Percentiles rank a stretch among this genome's conserved stretches.
phyloP scores from a whole-genome alignment of 2,888 invertebrate species.

The Erynnis tages region DNA sequence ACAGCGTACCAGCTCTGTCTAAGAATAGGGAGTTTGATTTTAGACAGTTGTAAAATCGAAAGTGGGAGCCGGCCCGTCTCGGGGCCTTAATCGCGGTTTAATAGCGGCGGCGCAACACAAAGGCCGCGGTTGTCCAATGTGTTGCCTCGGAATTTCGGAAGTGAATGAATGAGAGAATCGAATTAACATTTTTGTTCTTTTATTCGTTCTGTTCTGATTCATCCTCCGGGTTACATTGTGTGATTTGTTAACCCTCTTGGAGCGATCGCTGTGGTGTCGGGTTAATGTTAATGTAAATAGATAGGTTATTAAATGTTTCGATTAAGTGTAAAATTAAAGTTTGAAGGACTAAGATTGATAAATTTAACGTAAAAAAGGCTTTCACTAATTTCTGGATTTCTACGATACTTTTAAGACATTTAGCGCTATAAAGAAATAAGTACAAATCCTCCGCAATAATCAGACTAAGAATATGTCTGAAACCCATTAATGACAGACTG shows the following conservation, averaged over 20 bases:
- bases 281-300: too few relatives aligned
- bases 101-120: constrained; percentile 71
- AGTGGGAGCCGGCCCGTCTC: constrained; percentile 72
- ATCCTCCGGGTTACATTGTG: constrained; percentile 17
- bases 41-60: constrained; percentile 72
- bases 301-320: too few relatives aligned
- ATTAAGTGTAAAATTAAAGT: too few relatives aligned
- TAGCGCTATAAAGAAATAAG: too few relatives aligned
- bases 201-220: constrained; percentile 23
- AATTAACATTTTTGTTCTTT: constrained; percentile 26
- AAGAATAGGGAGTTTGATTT: constrained; percentile 44
- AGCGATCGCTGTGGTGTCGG: constrained; percentile 2
- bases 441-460: too few relatives aligned
- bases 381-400: too few relatives aligned
- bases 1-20: too few relatives aligned
- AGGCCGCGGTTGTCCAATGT: constrained; percentile 50
- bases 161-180: constrained; percentile 29
- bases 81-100: constrained; percentile 68
- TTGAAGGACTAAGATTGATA: too few relatives aligned
- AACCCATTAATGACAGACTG: too few relatives aligned
- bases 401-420: too few relatives aligned
- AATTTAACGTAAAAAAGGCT: too few relatives aligned
- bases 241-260: constrained; percentile 22
- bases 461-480: too few relatives aligned
- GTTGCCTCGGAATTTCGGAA: constrained; percentile 36